Conservation (phyloP, 2,113 vertebrate genomes). For the Saimiri boliviensis region DNA sequence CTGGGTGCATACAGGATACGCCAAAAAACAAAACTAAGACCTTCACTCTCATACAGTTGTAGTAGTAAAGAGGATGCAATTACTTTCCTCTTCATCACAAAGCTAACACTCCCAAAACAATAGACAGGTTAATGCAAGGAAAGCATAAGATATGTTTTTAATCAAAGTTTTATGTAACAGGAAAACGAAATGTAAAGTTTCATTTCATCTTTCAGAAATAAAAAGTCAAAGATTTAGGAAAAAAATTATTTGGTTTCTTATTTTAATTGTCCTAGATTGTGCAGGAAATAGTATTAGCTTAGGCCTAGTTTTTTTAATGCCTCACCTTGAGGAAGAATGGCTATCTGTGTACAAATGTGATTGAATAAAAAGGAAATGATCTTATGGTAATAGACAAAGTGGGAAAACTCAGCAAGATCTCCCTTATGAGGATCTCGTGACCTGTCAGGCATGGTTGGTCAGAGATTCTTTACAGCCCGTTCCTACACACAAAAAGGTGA, state of each 20-base stretch:
- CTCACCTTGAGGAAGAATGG: background rate
- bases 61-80: background rate
- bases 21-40: background rate
- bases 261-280: conserved; percentile 30
- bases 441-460: background rate
- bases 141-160: background rate
- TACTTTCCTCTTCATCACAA: background rate
- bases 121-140: background rate
- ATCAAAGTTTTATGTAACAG: background rate
- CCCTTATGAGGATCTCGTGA: background rate
- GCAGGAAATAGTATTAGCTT: conserved; percentile 47
- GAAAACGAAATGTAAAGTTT: background rate
- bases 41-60: background rate
- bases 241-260: background rate
- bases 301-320: background rate
- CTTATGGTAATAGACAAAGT: background rate
- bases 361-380: background rate
- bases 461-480: background rate
- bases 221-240: background rate
- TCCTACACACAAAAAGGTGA: background rate
- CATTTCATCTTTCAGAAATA: background rate
- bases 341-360: background rate
- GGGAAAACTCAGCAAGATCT: background rate
- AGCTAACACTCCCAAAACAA: background rate
- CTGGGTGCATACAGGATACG: background rate